phyloP scores from a whole-genome alignment of 2,797 vertebrate genomes.

The Antrozous pallidus region DNA sequence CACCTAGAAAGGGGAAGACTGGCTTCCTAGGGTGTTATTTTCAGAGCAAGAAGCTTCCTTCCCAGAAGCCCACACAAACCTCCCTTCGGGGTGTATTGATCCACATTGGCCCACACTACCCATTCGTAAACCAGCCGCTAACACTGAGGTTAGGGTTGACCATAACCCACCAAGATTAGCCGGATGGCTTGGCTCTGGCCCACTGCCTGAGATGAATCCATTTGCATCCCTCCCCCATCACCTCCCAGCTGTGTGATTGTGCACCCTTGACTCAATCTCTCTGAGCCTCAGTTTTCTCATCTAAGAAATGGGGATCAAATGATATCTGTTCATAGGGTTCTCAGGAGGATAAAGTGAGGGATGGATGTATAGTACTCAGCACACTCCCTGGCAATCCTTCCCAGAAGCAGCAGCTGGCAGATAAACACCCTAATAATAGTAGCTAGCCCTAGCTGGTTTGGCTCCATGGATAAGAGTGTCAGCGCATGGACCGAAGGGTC shows the following conservation, averaged over 20 bases:
- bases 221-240: neutral
- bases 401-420: neutral
- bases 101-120: neutral
- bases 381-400: neutral
- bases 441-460: neutral
- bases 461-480: neutral
- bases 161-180: neutral
- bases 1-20: neutral
- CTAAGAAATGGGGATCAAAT: neutral
- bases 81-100: neutral
- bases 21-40: neutral
- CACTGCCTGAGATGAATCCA: neutral
- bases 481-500: neutral
- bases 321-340: neutral
- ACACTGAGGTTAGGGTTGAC: neutral
- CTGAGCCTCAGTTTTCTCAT: neutral
- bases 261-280: neutral
- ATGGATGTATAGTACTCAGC: neutral
- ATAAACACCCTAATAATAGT: neutral
- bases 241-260: neutral
- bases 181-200: neutral
- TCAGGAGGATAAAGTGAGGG: neutral
- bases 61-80: neutral
- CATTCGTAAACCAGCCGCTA: neutral
- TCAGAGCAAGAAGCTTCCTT: neutral